Evolutionary conservation across 2,797 vertebrate genomes (phyloP).

Genomic region (Epinephelus coioides): DNA sequence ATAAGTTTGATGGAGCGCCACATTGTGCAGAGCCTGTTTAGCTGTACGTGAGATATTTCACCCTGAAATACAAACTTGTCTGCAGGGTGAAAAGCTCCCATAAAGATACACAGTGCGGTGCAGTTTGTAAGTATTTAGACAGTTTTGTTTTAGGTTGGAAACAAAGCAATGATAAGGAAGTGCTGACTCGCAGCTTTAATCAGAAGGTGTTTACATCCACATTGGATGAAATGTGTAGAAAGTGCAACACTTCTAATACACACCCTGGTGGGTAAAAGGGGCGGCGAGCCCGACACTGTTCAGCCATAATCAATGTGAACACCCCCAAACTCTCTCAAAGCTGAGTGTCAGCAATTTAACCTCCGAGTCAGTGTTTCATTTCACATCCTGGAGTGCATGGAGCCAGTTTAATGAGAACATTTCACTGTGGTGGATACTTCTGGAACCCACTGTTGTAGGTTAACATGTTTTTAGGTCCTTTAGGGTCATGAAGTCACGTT

Average conservation of each 20-base stretch:
- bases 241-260: background rate
- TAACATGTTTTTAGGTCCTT: background rate
- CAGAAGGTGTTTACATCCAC: background rate
- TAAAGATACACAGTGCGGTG: too few species aligned
- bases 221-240: background rate
- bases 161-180: background rate
- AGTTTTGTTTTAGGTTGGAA: background rate
- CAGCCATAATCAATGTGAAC: constrained; percentile 6
- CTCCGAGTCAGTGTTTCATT: background rate
- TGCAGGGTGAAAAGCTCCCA: too few species aligned
- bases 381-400: background rate
- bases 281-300: background rate
- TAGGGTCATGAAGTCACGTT: background rate
- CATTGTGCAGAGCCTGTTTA: background rate
- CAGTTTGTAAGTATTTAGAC: too few species aligned
- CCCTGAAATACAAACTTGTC: too few species aligned
- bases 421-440: background rate
- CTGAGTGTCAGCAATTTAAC: constrained; percentile 25
- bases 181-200: constrained; percentile 7
- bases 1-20: background rate
- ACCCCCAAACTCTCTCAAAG: background rate
- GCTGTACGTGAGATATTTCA: too few species aligned
- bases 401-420: background rate
- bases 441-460: background rate
- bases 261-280: background rate